These are phyloP conservation scores for Lepeophtheirus nordmannii DNA, from an alignment of 2,888 invertebrate genomes.

Conservation along the genomic window DNA sequence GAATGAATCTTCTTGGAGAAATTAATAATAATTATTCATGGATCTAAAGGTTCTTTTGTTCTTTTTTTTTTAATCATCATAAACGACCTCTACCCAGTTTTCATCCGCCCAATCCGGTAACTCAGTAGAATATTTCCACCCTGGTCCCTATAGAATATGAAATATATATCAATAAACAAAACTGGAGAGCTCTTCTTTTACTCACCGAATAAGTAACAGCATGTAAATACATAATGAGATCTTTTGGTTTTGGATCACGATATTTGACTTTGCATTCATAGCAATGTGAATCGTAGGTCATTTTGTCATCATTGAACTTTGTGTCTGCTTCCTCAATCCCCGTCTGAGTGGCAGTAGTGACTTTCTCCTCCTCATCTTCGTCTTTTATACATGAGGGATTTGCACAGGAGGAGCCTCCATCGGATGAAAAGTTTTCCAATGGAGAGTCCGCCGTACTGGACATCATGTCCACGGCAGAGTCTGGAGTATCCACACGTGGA, in stretches of 20 bases:
- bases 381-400: too few relatives aligned
- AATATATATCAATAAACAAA: constrained; percentile 25
- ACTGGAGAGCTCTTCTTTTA: too few relatives aligned
- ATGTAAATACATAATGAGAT: constrained; percentile 88
- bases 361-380: too few relatives aligned
- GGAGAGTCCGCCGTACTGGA: too few relatives aligned
- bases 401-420: too few relatives aligned
- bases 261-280: constrained; percentile 82
- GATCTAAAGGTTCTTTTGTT: too few relatives aligned
- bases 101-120: constrained; percentile 78
- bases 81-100: constrained; percentile 51
- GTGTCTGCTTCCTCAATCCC: constrained; percentile 31
- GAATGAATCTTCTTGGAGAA: too few relatives aligned
- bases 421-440: too few relatives aligned
- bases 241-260: constrained; percentile 74
- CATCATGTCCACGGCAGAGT: constrained; percentile 1
- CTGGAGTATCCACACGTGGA: constrained; percentile 15
- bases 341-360: not conserved
- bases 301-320: constrained; percentile 50
- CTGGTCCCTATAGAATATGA: constrained; percentile 54
- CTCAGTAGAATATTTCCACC: constrained; percentile 82
- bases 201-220: constrained; percentile 40
- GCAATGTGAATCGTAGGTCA: constrained; percentile 68
- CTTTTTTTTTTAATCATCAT: too few relatives aligned
- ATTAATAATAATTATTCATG: too few relatives aligned